Base-by-base conservation (phyloP, 2,113 vertebrate species). In the Centrocercus urophasianus region DNA sequence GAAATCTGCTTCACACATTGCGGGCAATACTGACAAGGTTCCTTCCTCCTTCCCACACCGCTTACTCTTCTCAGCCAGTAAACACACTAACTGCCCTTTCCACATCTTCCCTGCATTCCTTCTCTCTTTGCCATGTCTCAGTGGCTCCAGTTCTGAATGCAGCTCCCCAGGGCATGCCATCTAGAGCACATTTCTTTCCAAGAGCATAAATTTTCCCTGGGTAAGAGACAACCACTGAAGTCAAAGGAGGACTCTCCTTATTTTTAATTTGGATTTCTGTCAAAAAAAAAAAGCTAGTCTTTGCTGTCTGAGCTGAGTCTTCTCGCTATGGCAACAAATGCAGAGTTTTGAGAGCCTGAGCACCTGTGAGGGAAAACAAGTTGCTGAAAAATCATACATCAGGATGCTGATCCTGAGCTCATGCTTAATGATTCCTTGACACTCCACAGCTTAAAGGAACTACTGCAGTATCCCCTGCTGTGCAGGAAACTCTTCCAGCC, bases 281-380 rank as follows among this genome's bases (percentile, higher is more conserved):
- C 82, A 79, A 66, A 79, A 18, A 79, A 65, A 18, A 50, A 60
- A 71, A 80, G 30, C n/a, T n/a, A 86, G 56, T 40, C 8, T 45
- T 54, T 67, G 21, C 71, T 66, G 42, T 30, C 67, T 91, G 82
- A 92, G 78, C 56, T 36, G 27, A 1, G 42, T 77, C 65, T 27
- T 83, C 75, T 89, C 94, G 32, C 90, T 94, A 81, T 48, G 85
- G 91, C 93, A 95, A 88, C 75, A 74, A 83, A 74, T 3, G 7
- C 47, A 28, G 67, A 28, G 40, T 50, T 71, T 17, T 27, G 24
- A 61, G 74, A 85, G 16, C 36, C 67, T 34, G 66, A 73, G 48
- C 34, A 42, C 38, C 82, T 54, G 25, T 52, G 66, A 83, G 38
- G 50, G 16, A 54, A 54, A 61, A 11, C 8, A 34, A 25, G 34